phyloP scores from a whole-genome alignment of 2,888 invertebrate species.

The Nasonovia ribisnigri region DNA sequence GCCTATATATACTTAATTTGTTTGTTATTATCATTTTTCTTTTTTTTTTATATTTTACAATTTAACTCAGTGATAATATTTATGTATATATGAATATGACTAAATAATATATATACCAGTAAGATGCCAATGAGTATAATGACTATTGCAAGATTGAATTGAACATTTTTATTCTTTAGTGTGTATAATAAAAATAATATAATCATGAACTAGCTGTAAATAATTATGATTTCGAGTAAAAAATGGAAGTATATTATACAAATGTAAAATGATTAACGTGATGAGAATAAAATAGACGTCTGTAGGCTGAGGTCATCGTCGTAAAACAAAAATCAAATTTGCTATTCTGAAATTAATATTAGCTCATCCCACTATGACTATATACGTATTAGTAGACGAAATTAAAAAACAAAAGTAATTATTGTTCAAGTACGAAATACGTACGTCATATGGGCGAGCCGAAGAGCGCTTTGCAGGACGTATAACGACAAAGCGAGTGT shows the following conservation, averaged over 20 bases:
- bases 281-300: not conserved
- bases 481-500: not conserved
- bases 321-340: not conserved
- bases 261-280: not conserved
- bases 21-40: not conserved
- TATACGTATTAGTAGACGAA: not conserved
- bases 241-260: not conserved
- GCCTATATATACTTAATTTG: not conserved
- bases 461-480: not conserved
- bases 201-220: not conserved
- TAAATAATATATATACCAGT: not conserved
- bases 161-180: not conserved
- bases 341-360: not conserved
- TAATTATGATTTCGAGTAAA: not conserved
- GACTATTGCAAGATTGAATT: not conserved
- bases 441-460: not conserved
- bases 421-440: not conserved
- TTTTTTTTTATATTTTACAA: not conserved
- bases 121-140: not conserved
- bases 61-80: not conserved
- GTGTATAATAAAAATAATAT: not conserved
- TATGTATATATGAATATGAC: not conserved
- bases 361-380: not conserved
- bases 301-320: not conserved
- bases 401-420: conserved; percentile 5